Conservation (phyloP, 2,888 invertebrate genomes). For the Capitulum mitella region DNA sequence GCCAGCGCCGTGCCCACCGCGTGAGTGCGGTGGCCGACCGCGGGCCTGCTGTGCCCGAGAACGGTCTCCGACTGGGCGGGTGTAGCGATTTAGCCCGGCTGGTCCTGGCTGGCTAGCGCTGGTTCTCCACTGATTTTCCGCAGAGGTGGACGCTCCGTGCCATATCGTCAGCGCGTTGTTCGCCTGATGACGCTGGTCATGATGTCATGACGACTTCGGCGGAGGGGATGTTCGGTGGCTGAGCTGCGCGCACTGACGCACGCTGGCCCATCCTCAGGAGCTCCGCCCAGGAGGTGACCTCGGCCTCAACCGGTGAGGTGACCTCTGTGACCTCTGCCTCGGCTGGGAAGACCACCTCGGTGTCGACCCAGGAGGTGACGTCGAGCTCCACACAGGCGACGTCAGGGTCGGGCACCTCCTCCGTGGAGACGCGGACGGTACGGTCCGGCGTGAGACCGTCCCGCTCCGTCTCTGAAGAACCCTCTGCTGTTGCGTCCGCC, state of each 20-base stretch:
- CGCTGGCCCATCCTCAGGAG: not conserved
- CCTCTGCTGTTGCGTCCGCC: not conserved
- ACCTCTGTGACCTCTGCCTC: not conserved
- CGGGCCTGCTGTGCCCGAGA: too few relatives aligned
- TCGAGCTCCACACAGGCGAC: not conserved
- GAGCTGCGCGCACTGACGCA: too few relatives aligned
- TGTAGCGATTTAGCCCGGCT: too few relatives aligned
- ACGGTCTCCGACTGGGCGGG: too few relatives aligned
- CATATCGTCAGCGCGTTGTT: too few relatives aligned
- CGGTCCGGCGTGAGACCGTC: not conserved
- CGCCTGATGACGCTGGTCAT: too few relatives aligned
- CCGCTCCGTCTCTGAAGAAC: not conserved
- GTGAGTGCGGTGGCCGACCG: too few relatives aligned
- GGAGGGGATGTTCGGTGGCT: too few relatives aligned
- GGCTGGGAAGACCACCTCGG: not conserved
- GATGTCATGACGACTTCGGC: too few relatives aligned
- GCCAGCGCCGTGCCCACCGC: not conserved
- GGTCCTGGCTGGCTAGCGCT: too few relatives aligned
- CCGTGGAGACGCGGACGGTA: not conserved
- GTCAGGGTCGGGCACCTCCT: not conserved
- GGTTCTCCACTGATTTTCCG: too few relatives aligned
- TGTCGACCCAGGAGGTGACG: not conserved
- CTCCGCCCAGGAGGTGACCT: not conserved
- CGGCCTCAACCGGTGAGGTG: not conserved
- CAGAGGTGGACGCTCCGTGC: too few relatives aligned